Conservation (phyloP, 2,797 vertebrate genomes). For the Syngnathus acus region DNA sequence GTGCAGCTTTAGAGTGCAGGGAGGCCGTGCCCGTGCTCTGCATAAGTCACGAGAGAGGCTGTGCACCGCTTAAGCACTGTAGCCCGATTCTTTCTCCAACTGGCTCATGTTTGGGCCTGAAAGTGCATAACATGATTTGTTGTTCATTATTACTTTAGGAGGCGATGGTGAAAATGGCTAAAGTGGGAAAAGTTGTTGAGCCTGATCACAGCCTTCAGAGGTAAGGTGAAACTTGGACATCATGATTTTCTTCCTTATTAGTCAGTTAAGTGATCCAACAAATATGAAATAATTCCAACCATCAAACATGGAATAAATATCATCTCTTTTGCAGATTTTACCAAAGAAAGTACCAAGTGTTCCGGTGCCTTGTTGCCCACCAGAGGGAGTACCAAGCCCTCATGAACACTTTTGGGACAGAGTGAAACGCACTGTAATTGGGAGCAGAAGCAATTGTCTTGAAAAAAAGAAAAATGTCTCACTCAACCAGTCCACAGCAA, state of each 20-base stretch:
- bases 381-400: slow-evolving; percentile 84
- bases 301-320: background rate
- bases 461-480: background rate
- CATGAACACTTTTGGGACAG: slow-evolving; percentile 62
- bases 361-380: slow-evolving; percentile 80
- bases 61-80: slow-evolving; percentile 3
- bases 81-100: slow-evolving; percentile 20
- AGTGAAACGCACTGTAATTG: background rate
- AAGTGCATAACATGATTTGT: slow-evolving; percentile 34
- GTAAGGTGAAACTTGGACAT: slow-evolving; percentile 52
- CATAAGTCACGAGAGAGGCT: slow-evolving; percentile 36
- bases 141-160: slow-evolving; percentile 67
- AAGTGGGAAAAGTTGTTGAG: slow-evolving; percentile 77
- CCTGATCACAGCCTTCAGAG: slow-evolving; percentile 74
- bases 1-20: slow-evolving; percentile 32
- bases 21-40: slow-evolving; percentile 13
- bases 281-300: background rate
- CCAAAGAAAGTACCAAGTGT: slow-evolving; percentile 85
- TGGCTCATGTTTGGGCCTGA: slow-evolving; percentile 33
- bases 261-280: background rate
- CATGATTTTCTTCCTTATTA: background rate
- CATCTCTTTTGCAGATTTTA: slow-evolving; percentile 75
- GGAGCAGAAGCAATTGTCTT: background rate
- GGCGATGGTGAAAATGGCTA: slow-evolving; percentile 89
- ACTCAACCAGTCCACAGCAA: background rate